Conservation (phyloP, 1,140 invertebrate genomes). For the Heliconius congener region DNA sequence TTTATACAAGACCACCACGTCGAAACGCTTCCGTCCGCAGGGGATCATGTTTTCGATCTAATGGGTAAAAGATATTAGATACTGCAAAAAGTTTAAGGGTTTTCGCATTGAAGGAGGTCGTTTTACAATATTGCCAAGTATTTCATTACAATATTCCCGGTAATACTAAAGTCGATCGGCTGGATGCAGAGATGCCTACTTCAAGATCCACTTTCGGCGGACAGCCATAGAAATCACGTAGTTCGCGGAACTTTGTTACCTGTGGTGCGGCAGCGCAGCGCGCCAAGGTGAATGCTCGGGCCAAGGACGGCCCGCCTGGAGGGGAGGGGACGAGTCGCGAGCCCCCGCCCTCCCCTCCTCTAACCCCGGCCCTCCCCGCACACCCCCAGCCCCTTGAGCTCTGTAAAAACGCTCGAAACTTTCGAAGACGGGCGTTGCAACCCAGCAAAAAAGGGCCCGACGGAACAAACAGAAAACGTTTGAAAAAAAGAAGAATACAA, state of each 20-base stretch:
- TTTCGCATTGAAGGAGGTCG: conserved; percentile 47
- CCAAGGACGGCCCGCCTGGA: conserved; percentile 70
- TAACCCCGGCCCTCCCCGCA: conserved; percentile 34
- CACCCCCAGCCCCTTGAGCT: conserved; percentile 38
- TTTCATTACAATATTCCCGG: conserved; percentile 73
- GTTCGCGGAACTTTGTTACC: conserved; percentile 80
- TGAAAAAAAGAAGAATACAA: conserved; percentile 61
- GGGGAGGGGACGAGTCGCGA: conserved; percentile 49
- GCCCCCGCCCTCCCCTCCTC: conserved; percentile 35
- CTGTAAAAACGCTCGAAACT: conserved; percentile 69
- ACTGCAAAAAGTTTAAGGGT: conserved; percentile 55
- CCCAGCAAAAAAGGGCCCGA: conserved; percentile 75
- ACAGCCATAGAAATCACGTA: conserved; percentile 79
- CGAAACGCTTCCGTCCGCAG: conserved; percentile 47
- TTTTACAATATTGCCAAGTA: conserved; percentile 50
- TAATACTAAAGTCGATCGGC: conserved; percentile 68
- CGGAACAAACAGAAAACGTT: conserved; percentile 78
- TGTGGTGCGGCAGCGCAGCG: conserved; percentile 75
- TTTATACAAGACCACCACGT: conserved; percentile 62
- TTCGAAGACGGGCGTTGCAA: conserved; percentile 67
- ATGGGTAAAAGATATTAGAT: conserved; percentile 59
- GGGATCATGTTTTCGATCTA: conserved; percentile 51
- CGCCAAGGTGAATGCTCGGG: conserved; percentile 78
- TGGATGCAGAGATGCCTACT: conserved; percentile 58
- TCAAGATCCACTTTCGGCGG: conserved; percentile 72